phyloP scores from a whole-genome alignment of 2,888 invertebrate species.

The Sepiola atlantica region DNA sequence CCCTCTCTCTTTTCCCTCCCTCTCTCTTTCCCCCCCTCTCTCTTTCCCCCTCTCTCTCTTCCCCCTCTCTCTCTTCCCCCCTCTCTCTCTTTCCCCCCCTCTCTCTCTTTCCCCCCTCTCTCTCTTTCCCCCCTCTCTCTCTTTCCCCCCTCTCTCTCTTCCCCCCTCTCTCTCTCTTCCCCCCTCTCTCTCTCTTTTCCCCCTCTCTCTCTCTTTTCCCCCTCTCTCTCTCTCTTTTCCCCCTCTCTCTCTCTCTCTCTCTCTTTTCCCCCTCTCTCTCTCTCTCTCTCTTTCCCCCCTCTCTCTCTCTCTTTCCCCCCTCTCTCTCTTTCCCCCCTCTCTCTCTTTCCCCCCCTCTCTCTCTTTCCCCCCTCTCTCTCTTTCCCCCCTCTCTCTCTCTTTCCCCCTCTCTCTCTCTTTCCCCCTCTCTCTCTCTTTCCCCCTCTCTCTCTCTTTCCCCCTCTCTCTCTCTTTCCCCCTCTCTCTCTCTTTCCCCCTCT shows the following conservation, averaged over 20 bases:
- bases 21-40: too few relatives aligned
- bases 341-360: background rate
- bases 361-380: background rate
- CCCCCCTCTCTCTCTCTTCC: background rate
- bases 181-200: background rate
- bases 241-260: background rate
- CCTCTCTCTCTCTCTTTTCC: background rate
- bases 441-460: slow-evolving; percentile 47
- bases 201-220: background rate
- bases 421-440: background rate
- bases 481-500: slow-evolving; percentile 42
- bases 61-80: background rate
- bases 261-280: background rate
- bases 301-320: background rate
- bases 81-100: background rate
- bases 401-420: background rate
- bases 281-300: background rate
- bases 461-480: slow-evolving; percentile 48
- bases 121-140: background rate
- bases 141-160: background rate
- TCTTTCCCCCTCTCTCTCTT: too few relatives aligned
- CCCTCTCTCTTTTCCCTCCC: background rate
- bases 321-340: background rate
- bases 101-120: background rate
- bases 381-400: background rate